Evolutionary conservation across 2,113 vertebrate species (phyloP).

Genomic region (Daphoenositta chrysoptera): DNA sequence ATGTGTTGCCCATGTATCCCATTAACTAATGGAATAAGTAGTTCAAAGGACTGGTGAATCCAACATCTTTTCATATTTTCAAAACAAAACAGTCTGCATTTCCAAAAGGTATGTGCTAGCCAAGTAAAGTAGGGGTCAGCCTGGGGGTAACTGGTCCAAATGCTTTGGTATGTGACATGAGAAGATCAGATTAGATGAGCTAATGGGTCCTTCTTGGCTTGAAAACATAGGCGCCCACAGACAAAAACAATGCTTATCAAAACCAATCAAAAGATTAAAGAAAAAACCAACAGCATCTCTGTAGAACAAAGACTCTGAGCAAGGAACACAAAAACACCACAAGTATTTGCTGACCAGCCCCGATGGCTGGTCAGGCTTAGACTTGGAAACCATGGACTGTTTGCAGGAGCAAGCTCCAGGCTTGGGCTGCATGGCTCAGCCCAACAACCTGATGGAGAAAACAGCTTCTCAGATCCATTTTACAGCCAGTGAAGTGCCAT

Average conservation of each 20-base stretch:
- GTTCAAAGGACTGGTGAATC: conserved; percentile 9
- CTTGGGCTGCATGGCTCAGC: not conserved
- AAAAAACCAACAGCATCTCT: conserved; percentile 31
- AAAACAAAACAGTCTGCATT: not conserved
- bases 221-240: conserved; percentile 1
- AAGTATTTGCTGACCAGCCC: conserved; percentile 8
- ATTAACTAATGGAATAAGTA: not conserved
- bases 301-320: not conserved
- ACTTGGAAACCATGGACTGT: not conserved
- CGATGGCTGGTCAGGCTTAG: not conserved
- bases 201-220: conserved; percentile 38
- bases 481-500: not conserved
- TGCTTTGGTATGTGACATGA: conserved; percentile 1
- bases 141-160: not conserved
- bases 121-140: conserved; percentile 20
- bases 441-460: not conserved
- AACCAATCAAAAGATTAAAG: conserved; percentile 51
- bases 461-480: not conserved
- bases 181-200: conserved; percentile 51
- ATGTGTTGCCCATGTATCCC: not conserved
- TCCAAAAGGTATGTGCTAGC: conserved; percentile 13
- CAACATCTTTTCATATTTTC: not conserved
- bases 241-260: conserved; percentile 61
- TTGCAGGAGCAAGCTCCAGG: not conserved
- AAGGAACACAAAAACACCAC: conserved; percentile 8